Conservation (phyloP, 23 tunicate genomes). For the Phallusia fumigata region DNA sequence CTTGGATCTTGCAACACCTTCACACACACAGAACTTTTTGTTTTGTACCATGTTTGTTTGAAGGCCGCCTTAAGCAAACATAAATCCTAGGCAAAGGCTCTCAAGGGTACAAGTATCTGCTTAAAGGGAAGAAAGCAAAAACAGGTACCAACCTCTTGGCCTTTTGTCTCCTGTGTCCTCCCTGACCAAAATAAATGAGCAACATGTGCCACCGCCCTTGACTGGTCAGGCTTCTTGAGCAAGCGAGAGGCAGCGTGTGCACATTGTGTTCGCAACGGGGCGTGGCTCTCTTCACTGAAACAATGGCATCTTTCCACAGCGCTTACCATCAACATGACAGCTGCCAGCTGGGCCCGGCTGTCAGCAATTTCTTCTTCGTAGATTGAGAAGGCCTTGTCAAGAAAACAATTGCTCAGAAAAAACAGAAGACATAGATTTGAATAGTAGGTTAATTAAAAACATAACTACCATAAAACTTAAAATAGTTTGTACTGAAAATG, state of each 20-base stretch:
- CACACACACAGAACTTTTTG: too few species aligned
- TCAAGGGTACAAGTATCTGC: neutral
- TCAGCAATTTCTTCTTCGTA: conserved; percentile 95
- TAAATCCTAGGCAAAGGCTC: too few species aligned
- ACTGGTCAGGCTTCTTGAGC: conserved; percentile 92
- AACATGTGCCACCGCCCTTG: conserved; percentile 86
- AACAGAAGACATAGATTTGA: too few species aligned
- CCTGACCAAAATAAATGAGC: conserved; percentile 92
- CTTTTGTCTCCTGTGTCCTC: conserved; percentile 53
- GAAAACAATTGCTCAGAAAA: neutral
- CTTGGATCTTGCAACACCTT: too few species aligned
- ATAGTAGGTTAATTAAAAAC: too few species aligned
- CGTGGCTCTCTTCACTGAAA: conserved; percentile 91
- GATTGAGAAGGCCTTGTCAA: conserved; percentile 76
- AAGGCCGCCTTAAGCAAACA: too few species aligned
- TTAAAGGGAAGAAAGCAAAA: neutral
- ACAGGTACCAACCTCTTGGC: neutral
- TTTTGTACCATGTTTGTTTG: too few species aligned
- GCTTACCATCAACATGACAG: conserved; percentile 64
- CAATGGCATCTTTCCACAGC: conserved; percentile 68
- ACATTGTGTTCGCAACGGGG: conserved; percentile 90
- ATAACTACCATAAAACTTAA: too few species aligned
- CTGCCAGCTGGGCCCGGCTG: conserved; percentile 92
- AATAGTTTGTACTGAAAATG: too few species aligned
- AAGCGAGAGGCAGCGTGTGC: conserved; percentile 96